Evolutionary conservation across 2,888 invertebrate species (phyloP), one percentile per base, ranked within the genome.

Genomic region (Aproaerema taeniolella): DNA sequence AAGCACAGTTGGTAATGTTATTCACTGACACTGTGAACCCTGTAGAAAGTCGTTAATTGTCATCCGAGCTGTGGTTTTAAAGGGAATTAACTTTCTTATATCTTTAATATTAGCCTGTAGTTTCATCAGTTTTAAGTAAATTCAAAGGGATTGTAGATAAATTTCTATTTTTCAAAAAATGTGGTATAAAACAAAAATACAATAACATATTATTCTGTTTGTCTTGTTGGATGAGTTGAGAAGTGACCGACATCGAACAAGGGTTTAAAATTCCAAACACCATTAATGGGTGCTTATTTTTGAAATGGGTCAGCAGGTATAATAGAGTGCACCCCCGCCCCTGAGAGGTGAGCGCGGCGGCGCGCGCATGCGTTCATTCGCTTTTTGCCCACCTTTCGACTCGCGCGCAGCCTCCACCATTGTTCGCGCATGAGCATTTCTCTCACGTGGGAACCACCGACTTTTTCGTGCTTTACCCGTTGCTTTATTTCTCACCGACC

Each of bases 301-400:
- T 55, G 67, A 82, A 79, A 82, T 82, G 77, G 83, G 83, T 76
- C 68, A 79, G 78, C 82, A 82, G 85, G 83, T 82, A 81, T 49
- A 67, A 57, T 50, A 43, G 29, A 31, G 17, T 12, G 51, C 49
- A 35, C 46, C 31, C 38, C 31, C 41, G 33, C 41, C 38, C 35
- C 29, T 11, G 29, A 38, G 20, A 24, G 14, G 4, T 17, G 16
- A 10, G 43, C 42, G 42, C 48, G 41, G 46, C 43, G 47, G 37
- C 45, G 47, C 61, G 55, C 47, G 54, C 41, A 47, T 56, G 65
- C 67, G 71, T 71, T 78, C 81, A 82, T 82, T 83, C 81, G 71
- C 78, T 85, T 85, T 86, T 86, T 86, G 83, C 80, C 73, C 73
- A 76, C 85, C 85, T 86, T 83, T 85, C 85, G 78, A 82, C 78